phyloP scores from a whole-genome alignment of 1,140 invertebrate genomes.

The Parapsyche elsis region DNA sequence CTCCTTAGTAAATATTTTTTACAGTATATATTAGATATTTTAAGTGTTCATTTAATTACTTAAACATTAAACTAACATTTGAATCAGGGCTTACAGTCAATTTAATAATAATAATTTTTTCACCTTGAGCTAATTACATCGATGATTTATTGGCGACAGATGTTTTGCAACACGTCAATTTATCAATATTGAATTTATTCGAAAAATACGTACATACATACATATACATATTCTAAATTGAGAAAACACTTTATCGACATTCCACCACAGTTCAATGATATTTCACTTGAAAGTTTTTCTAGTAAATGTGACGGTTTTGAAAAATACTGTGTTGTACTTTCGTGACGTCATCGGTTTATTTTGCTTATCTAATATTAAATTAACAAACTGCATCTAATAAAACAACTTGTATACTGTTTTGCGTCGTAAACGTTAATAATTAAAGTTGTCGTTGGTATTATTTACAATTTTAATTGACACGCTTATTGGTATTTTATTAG shows the following conservation, averaged over 20 bases:
- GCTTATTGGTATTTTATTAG: not conserved
- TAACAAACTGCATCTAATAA: constrained; percentile 9
- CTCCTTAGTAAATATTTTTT: too few relatives aligned
- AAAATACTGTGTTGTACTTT: too few relatives aligned
- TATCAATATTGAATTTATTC: not conserved
- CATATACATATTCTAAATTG: not conserved
- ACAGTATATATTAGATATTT: too few relatives aligned
- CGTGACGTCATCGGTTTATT: too few relatives aligned
- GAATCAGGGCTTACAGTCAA: not conserved
- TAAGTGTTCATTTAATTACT: too few relatives aligned
- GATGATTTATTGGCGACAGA: not conserved
- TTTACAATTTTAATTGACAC: not conserved
- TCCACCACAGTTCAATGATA: too few relatives aligned
- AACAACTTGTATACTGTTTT: not conserved
- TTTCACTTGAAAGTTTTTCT: too few relatives aligned
- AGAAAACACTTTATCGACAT: too few relatives aligned
- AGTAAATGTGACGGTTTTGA: too few relatives aligned
- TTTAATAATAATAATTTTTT: not conserved
- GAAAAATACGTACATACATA: too few relatives aligned
- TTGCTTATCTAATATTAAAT: not conserved
- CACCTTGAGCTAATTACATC: not conserved
- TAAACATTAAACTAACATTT: not conserved
- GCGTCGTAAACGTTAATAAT: not conserved
- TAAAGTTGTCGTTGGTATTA: not conserved
- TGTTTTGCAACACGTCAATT: not conserved